phyloP scores from a whole-genome alignment of 2,797 vertebrate genomes.

The Alosa sapidissima region DNA sequence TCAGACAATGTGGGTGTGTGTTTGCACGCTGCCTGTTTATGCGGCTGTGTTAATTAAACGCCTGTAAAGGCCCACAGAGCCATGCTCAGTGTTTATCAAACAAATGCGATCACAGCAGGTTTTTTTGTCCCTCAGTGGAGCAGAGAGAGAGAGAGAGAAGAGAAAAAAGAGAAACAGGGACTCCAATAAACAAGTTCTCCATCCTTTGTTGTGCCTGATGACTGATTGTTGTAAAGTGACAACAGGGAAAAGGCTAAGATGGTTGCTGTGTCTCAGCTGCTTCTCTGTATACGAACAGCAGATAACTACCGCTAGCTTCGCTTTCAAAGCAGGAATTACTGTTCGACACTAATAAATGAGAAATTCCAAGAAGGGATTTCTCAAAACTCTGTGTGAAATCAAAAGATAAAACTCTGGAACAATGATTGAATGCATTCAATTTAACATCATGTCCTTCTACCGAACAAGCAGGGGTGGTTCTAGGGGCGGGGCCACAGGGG shows the following conservation, averaged over 20 bases:
- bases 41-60: conserved; percentile 45
- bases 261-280: conserved; percentile 57
- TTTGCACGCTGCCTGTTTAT: conserved; percentile 37
- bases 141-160: conserved; percentile 7
- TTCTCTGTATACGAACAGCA: conserved; percentile 59
- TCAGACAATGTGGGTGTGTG: conserved; percentile 30
- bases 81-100: conserved; percentile 47
- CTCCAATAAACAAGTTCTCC: conserved; percentile 58
- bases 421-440: conserved; percentile 51
- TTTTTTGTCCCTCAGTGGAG: conserved; percentile 38
- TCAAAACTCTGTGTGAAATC: conserved; percentile 45
- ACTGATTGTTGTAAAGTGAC: conserved; percentile 62
- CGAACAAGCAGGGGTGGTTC: no score
- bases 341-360: conserved; percentile 72
- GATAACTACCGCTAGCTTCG: conserved; percentile 42
- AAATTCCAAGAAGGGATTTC: conserved; percentile 57
- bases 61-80: conserved; percentile 37
- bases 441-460: conserved; percentile 33
- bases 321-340: conserved; percentile 60
- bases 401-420: conserved; percentile 51
- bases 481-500: no score
- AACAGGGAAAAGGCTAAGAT: conserved; percentile 57
- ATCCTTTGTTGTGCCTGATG: conserved; percentile 62
- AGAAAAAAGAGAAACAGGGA: conserved; percentile 52
- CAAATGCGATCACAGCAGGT: conserved; percentile 55